Evolutionary conservation across 2,113 vertebrate species (phyloP), one percentile per base, ranked within the genome.

Genomic region (Verasper variegatus): DNA sequence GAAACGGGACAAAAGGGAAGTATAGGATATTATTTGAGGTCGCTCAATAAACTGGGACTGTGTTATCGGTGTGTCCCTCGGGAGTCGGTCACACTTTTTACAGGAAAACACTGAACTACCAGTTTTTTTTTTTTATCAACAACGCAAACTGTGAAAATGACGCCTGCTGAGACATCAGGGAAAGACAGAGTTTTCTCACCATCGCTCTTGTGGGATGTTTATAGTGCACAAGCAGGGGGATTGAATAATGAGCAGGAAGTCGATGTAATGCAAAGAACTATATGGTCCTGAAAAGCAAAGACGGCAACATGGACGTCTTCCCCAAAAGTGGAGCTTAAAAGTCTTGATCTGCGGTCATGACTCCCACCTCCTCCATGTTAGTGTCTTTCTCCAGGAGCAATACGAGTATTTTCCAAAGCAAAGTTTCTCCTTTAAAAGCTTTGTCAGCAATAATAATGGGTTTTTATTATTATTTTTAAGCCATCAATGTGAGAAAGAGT

Each of bases 121-220:
- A 24, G 52, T 1, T 52, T 75, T 54, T 56, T 37, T 7, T 52
- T 75, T 58, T 56, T 37, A 57, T 69, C 60, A 66, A n/a, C 52
- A 65, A 66, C 15, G 42, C 57, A 60, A 80, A 65, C 55, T 74
- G 65, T 71, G 70, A 68, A 82, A 61, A 61, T 68, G 69, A 60
- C 47, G 68, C 57, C 64, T 71, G 52, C 26, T 52, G 3, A 17
- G 9, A 31, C 47, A 6, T 14, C 1, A 13, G 35, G 20, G 6
- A n/a, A 52, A n/a, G 8, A 52, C 20, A 26, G n/a, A 5, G 31
- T 65, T 72, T 73, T 76, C 71, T 61, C 68, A 80, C 68, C 60
- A 5, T 35, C 7, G 3, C 12, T 59, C 62, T 68, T 52, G 0
- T 3, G 35, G 59, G 31, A 21, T 59, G 73, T 51, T 27, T n/a